Conservation (phyloP, 2,797 vertebrate species). For the Zonotrichia albicollis region DNA sequence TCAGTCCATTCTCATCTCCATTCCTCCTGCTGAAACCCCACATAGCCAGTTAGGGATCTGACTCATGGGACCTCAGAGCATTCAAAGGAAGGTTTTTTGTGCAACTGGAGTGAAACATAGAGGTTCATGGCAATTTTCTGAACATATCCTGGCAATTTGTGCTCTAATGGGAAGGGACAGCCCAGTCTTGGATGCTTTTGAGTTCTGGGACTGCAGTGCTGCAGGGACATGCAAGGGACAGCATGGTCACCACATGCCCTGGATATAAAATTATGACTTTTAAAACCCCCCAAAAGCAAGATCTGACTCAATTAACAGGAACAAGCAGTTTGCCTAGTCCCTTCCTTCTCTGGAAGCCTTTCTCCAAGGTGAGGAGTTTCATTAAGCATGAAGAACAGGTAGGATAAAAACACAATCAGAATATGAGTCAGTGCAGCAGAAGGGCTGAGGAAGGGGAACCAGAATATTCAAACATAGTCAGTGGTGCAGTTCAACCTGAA, state of each 20-base stretch:
- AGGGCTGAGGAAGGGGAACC: not conserved
- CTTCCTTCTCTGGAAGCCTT: not conserved
- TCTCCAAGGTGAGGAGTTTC: not conserved
- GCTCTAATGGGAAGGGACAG: not conserved
- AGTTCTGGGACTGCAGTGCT: not conserved
- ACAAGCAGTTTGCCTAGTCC: not conserved
- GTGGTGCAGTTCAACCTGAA: too few species aligned
- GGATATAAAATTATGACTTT: not conserved
- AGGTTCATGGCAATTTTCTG: not conserved
- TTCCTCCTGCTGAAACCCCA: not conserved
- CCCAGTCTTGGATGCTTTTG: not conserved
- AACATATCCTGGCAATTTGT: not conserved
- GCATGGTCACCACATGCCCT: not conserved
- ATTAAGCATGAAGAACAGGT: not conserved
- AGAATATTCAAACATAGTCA: too few species aligned
- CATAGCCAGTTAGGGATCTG: not conserved
- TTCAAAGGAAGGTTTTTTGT: not conserved
- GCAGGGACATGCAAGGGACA: not conserved
- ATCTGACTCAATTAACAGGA: not conserved
- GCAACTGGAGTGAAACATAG: not conserved
- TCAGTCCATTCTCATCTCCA: not conserved
- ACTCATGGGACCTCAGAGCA: not conserved
- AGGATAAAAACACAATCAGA: not conserved
- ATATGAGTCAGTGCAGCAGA: not conserved
- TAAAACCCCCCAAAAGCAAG: not conserved